Base-by-base conservation (phyloP, 1,140 invertebrate species). In the Meloidogyne exigua region DNA sequence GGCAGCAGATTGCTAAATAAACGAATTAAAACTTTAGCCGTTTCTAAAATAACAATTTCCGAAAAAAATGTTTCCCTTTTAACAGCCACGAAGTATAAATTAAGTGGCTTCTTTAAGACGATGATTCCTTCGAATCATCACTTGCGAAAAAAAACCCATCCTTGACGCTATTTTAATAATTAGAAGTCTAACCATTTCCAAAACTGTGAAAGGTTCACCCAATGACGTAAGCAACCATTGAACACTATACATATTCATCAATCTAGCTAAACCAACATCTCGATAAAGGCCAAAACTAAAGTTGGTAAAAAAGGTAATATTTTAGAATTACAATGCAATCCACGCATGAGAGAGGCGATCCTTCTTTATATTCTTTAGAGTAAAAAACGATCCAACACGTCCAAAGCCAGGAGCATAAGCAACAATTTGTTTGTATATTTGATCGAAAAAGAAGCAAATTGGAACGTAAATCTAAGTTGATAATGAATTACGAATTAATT, bases 401-500 rank as follows among this genome's bases (percentile, higher is more conserved):
- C 72, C 72, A 73, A 73, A 73, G 18, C 72, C 72, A 23, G 72
- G 72, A 7, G 72, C 21, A 65, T 73, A 73, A 7, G 72, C 72
- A 18, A 73, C 49, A 57, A 73, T 21, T 15, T 73, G 28, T 5
- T 26, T 23, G 11, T 18, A n/a, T 3, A 39, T 28, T n/a, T 28
- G 64, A 21, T 57, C 42, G 11, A n/a, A 26, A n/a, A 73, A 73
- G n/a, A 62, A 73, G 65, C 62, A n/a, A 57, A 73, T 44, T 2
- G 72, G 72, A 15, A 73, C 72, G 15, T 32, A 15, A 5, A 73
- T 23, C 72, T 73, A 65, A 72, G 9, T 2, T 49, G 28, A 21
- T 15, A 15, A 71, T 42, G 13, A 44, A 49, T 21, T 42, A 21
- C 23, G 28, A 32, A 13, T 11, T 4, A 71, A 71, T 0, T 21